Base-by-base conservation (phyloP, 2,888 invertebrate genomes). In the Pedicia rivosa region DNA sequence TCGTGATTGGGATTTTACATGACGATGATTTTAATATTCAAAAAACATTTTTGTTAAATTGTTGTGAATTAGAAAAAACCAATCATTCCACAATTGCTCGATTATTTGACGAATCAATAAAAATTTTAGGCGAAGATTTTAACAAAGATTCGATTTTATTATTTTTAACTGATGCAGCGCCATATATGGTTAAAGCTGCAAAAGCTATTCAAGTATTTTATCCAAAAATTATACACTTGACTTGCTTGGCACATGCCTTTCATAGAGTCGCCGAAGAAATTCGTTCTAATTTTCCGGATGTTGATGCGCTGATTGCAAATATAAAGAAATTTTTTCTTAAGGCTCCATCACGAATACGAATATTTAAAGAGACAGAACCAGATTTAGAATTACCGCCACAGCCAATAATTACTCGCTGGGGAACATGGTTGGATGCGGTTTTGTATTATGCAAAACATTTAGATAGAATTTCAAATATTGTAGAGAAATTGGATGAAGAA, bases 271-370 rank as follows among this genome's bases (percentile, higher is more conserved):
- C 46, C 9, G 53, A 54, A 45, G 36, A 42, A 28, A 42, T 53
- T 22, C 31, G 51, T 38, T 16, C 27, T 10, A 33, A 44, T 37
- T 51, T 42, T 46, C 36, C 41, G 32, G 30, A 42, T n/a, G 47
- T 49, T n/a, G 44, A 51, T 42, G 39, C 35, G 15, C 44, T 53
- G 14, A 45, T 52, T 24, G 40, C 40, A 13, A 36, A 20, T 24
- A 32, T 43, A 12, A 50, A 53, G 42, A 50, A 52, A 37, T 40
- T 53, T 22, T 53, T 56, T 43, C 26, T 45, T 9, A 54, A 54
- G 40, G 42, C 48, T 10, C 48, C 50, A 4, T 31, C 33, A 5
- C 27, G 48, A 30, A 42, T 50, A 28, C 39, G 46, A 40, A 37
- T 43, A 36, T 55, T 47, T 43, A 47, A 47, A 40, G 44, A 52